Evolutionary conservation across 1,140 invertebrate species (phyloP).

Genomic region (Rhopalosiphum maidis): DNA sequence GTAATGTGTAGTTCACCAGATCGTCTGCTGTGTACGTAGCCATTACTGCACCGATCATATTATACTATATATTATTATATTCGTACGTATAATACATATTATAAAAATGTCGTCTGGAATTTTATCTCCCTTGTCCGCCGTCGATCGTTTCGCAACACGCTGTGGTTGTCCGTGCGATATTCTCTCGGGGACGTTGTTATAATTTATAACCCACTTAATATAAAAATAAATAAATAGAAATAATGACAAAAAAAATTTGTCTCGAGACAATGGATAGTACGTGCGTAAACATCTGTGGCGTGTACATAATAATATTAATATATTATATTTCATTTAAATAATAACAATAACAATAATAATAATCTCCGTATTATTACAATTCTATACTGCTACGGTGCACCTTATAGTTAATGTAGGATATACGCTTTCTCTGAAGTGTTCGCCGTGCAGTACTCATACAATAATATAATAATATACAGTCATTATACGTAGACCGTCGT

Average conservation of each 20-base stretch:
- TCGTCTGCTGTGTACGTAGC: background rate
- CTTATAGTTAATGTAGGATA: background rate
- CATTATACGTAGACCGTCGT: background rate
- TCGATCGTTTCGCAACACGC: conserved; percentile 10
- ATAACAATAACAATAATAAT: conserved; percentile 22
- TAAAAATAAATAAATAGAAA: background rate
- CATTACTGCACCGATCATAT: background rate
- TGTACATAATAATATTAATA: conserved; percentile 23
- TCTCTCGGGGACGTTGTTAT: background rate
- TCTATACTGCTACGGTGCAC: background rate
- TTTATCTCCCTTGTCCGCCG: conserved; percentile 1
- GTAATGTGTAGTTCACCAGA: background rate
- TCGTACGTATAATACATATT: background rate
- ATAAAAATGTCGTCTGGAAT: conserved; percentile 17
- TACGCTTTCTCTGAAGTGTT: conserved; percentile 17
- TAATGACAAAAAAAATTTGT: conserved; percentile 11
- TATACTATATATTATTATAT: background rate
- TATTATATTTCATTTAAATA: conserved; percentile 48
- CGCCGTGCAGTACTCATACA: background rate
- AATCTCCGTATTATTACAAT: background rate
- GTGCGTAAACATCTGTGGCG: conserved; percentile 29
- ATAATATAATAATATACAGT: background rate
- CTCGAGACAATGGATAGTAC: conserved; percentile 41
- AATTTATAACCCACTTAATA: conserved; percentile 41
- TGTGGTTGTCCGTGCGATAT: background rate